These are phyloP conservation scores for Acipenser transmontanus DNA, from an alignment of 2,797 vertebrate genomes.

Conservation along the genomic window DNA sequence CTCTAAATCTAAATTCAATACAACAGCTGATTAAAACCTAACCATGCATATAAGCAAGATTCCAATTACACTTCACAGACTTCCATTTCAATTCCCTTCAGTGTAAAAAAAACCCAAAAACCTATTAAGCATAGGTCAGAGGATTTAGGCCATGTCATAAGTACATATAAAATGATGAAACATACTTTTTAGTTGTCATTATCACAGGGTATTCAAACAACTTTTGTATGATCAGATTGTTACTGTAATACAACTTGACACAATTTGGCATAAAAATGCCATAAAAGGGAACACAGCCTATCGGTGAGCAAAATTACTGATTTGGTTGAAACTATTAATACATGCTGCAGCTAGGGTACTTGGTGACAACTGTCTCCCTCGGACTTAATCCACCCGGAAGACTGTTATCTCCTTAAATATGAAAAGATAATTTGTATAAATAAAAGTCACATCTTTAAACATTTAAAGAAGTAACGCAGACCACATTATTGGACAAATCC, in stretches of 20 bases:
- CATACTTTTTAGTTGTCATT: background rate
- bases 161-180: too few species aligned
- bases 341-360: too few species aligned
- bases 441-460: constrained; percentile 23
- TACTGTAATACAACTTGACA: background rate
- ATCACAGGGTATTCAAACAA: background rate
- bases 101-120: too few species aligned
- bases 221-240: background rate
- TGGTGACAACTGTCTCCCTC: too few species aligned
- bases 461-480: too few species aligned
- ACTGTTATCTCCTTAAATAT: constrained; percentile 22
- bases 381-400: constrained; percentile 36
- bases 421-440: constrained; percentile 6
- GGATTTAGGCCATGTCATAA: too few species aligned
- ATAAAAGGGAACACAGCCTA: constrained; percentile 16
- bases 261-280: constrained; percentile 29
- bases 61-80: constrained; percentile 52
- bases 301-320: constrained; percentile 28
- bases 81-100: constrained; percentile 48
- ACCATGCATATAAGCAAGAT: constrained; percentile 45
- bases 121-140: too few species aligned
- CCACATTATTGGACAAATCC: constrained; percentile 23
- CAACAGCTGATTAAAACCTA: constrained; percentile 50
- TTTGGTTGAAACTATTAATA: constrained; percentile 9
- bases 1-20: constrained; percentile 40